Conservation (phyloP, 2,113 vertebrate species). For the Pimephales promelas region DNA sequence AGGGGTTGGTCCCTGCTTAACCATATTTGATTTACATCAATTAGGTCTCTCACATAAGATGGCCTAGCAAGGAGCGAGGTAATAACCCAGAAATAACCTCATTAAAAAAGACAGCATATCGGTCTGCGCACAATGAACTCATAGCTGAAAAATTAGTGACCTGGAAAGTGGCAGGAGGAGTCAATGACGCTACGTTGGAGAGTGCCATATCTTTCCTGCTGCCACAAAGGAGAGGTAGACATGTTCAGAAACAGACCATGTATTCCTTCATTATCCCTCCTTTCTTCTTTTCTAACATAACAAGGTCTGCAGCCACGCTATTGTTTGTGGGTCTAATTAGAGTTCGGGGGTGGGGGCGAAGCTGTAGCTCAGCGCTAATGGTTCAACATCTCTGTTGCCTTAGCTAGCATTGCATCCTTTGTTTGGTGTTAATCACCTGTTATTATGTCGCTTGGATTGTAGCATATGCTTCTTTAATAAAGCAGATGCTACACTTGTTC, state of each 20-base stretch:
- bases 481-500: slow-evolving; percentile 46
- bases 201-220: slow-evolving; percentile 77
- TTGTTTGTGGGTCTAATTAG: slow-evolving; percentile 76
- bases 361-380: slow-evolving; percentile 69
- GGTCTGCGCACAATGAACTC: slow-evolving; percentile 98
- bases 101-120: slow-evolving; percentile 96
- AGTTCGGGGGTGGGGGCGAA: slow-evolving; percentile 53
- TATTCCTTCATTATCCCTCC: slow-evolving; percentile 60
- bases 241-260: slow-evolving; percentile 61
- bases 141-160: slow-evolving; percentile 99
- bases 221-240: slow-evolving; percentile 72
- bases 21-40: slow-evolving; percentile 97
- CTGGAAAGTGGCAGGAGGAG: slow-evolving; percentile 95
- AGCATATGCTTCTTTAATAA: slow-evolving; percentile 39
- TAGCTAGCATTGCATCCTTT: slow-evolving; percentile 62
- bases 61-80: slow-evolving; percentile 93
- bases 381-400: slow-evolving; percentile 71
- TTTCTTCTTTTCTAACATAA: slow-evolving; percentile 64
- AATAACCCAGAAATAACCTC: slow-evolving; percentile 99
- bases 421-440: slow-evolving; percentile 56
- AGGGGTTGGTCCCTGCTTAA: slow-evolving; percentile 82
- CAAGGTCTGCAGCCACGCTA: slow-evolving; percentile 63
- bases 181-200: slow-evolving; percentile 85
- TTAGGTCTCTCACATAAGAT: slow-evolving; percentile 93
- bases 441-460: slow-evolving; percentile 17